phyloP scores from a whole-genome alignment of 2,113 vertebrate species.

The Pachycephala philippinensis region DNA sequence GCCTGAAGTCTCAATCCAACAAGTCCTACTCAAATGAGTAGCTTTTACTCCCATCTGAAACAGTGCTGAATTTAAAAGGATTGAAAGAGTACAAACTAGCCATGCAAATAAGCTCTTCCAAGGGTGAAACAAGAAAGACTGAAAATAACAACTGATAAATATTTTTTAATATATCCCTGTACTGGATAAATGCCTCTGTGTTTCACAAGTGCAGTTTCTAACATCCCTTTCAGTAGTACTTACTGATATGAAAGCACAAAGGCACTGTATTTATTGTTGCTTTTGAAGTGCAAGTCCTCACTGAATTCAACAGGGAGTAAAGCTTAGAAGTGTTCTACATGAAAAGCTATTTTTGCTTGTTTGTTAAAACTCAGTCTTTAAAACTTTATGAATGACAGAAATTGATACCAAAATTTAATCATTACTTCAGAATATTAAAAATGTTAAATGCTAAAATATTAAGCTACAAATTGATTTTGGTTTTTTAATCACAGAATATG shows the following conservation, averaged over 20 bases:
- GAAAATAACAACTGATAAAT: background rate
- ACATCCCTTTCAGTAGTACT: background rate
- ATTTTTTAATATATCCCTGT: background rate
- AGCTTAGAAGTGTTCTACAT: background rate
- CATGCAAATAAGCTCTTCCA: background rate
- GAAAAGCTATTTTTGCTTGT: background rate
- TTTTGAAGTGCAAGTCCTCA: background rate
- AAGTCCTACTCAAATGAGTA: background rate
- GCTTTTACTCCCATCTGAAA: background rate
- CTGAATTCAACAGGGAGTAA: background rate
- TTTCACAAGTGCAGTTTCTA: background rate
- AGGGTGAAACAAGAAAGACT: background rate
- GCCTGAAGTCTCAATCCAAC: background rate
- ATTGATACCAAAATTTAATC: background rate
- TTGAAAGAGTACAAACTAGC: background rate
- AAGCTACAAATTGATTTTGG: background rate
- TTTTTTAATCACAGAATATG: background rate
- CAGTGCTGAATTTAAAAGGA: background rate
- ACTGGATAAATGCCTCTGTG: background rate
- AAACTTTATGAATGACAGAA: background rate
- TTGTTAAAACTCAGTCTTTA: background rate
- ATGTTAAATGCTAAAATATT: background rate
- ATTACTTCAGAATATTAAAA: background rate
- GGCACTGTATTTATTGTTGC: background rate
- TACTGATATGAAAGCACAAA: background rate